Conservation (phyloP, 2,797 vertebrate species). For the Liparis tanakae region DNA sequence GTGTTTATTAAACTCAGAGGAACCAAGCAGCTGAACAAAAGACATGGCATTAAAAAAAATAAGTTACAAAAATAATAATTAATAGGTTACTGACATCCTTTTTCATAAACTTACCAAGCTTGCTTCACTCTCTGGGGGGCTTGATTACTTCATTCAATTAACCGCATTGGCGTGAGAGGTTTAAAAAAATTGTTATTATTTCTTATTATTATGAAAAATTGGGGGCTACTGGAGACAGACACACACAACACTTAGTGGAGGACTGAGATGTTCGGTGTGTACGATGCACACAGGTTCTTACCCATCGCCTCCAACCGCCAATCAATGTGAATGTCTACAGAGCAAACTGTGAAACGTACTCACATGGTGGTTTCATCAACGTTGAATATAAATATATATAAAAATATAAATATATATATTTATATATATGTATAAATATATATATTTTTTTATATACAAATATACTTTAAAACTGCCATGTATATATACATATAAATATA, state of each 20-base stretch:
- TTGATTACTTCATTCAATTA: constrained; percentile 63
- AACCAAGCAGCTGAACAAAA: constrained; percentile 60
- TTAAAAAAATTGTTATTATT: no score
- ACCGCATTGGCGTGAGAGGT: constrained; percentile 38
- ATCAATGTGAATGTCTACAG: constrained; percentile 50
- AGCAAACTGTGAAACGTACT: constrained; percentile 32
- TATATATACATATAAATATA: no score
- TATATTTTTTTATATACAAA: no score
- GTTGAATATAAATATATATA: no score
- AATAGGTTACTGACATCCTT: constrained; percentile 72
- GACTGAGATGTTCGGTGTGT: constrained; percentile 58
- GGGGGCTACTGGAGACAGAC: constrained; percentile 57
- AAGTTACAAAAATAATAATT: no score
- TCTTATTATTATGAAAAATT: constrained; percentile 33
- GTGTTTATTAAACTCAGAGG: constrained; percentile 72
- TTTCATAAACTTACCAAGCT: constrained; percentile 69
- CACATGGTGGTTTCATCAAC: constrained; percentile 29
- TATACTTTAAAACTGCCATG: no score
- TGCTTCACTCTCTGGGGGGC: constrained; percentile 64
- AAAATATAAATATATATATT: no score
- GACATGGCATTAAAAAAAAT: constrained; percentile 50
- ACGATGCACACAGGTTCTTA: constrained; percentile 64
- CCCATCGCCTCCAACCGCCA: constrained; percentile 72
- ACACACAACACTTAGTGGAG: constrained; percentile 70
- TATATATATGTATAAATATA: no score